phyloP scores from a whole-genome alignment of 2,113 vertebrate genomes.

The Colistium nudipinnis region DNA sequence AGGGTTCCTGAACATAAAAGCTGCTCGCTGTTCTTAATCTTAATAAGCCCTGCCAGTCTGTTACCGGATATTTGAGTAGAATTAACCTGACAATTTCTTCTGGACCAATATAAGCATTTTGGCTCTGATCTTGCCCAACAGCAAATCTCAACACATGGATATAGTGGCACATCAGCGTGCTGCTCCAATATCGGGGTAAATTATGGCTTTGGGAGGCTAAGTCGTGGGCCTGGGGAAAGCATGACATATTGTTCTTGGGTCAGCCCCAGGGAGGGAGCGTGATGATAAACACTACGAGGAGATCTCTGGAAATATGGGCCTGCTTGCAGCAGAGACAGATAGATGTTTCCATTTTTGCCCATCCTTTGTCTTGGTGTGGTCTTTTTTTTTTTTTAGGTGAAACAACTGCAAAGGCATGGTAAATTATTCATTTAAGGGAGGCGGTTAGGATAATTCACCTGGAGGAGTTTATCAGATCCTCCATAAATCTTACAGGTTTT shows the following conservation, averaged over 20 bases:
- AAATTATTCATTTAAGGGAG: slow-evolving; percentile 24
- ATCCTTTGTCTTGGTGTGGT: slow-evolving; percentile 49
- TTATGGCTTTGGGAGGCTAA: slow-evolving; percentile 65
- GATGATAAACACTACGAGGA: slow-evolving; percentile 48
- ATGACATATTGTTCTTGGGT: slow-evolving; percentile 72
- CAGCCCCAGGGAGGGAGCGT: slow-evolving; percentile 50
- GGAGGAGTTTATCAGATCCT: slow-evolving; percentile 9
- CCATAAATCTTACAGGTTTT: slow-evolving; percentile 34
- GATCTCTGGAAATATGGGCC: slow-evolving; percentile 35
- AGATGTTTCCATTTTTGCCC: slow-evolving; percentile 53
- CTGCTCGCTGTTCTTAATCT: slow-evolving; percentile 49
- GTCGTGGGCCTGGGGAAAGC: slow-evolving; percentile 61
- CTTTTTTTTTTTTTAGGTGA: slow-evolving; percentile 13
- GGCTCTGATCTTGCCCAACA: slow-evolving; percentile 48
- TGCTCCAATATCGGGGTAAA: slow-evolving; percentile 49
- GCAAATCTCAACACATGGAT: slow-evolving; percentile 60
- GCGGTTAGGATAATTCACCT: slow-evolving; percentile 14
- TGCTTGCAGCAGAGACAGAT: slow-evolving; percentile 36
- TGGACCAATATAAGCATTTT: slow-evolving; percentile 53
- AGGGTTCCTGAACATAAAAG: slow-evolving; percentile 23
- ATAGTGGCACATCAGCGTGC: slow-evolving; percentile 31
- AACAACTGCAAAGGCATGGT: neutral
- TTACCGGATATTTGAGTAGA: slow-evolving; percentile 53
- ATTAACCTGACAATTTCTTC: slow-evolving; percentile 68
- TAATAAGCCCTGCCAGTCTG: slow-evolving; percentile 41